phyloP scores from a whole-genome alignment of 2,113 vertebrate species.

The Nansenia antarctica region DNA sequence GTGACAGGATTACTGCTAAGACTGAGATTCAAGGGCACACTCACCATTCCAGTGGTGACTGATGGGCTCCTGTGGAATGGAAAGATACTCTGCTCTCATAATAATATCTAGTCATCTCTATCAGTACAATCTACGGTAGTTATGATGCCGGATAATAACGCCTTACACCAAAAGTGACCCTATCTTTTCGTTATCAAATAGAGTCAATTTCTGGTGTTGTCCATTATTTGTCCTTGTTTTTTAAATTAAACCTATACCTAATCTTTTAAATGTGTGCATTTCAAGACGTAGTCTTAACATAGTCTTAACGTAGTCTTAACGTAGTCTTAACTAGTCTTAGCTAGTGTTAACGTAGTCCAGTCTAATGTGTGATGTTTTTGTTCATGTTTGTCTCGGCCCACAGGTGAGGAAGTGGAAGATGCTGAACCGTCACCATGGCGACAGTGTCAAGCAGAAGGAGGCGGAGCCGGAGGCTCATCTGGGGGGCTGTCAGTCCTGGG shows the following conservation, averaged over 20 bases:
- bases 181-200: too few relatives aligned
- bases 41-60: neutral
- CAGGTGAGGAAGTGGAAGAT: slow-evolving; percentile 81
- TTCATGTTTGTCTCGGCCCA: neutral
- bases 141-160: too few relatives aligned
- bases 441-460: slow-evolving; percentile 67
- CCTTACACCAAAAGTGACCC: too few relatives aligned
- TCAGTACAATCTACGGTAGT: too few relatives aligned
- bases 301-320: neutral
- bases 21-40: neutral
- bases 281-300: neutral
- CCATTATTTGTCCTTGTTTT: too few relatives aligned
- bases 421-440: slow-evolving; percentile 68
- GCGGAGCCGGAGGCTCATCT: slow-evolving; percentile 60
- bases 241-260: too few relatives aligned
- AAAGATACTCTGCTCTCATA: neutral
- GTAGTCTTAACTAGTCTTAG: neutral
- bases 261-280: too few relatives aligned
- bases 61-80: slow-evolving; percentile 10
- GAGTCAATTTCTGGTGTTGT: too few relatives aligned
- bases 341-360: too few relatives aligned
- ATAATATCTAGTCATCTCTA: slow-evolving; percentile 12
- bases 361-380: too few relatives aligned
- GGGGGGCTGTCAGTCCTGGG: slow-evolving; percentile 60
- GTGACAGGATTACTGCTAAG: slow-evolving; percentile 30